Base-by-base conservation (phyloP, 2,113 vertebrate genomes). In the Paramisgurnus dabryanus region DNA sequence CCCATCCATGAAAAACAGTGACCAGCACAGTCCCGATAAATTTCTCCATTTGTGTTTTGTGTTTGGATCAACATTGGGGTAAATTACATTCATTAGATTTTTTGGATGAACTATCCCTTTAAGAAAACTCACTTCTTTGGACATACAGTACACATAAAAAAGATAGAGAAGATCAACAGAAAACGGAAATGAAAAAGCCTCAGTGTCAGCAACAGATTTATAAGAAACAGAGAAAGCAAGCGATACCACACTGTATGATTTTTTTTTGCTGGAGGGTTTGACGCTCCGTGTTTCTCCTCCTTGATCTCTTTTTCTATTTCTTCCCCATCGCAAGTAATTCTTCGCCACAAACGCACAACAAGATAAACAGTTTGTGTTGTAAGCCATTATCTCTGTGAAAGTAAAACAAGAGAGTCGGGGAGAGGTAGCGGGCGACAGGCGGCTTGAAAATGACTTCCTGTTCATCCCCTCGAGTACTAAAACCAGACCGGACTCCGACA, bases 371-470 rank as follows among this genome's bases (percentile, higher is more conserved):
- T 74, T 79, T 79, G 80, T 81, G 76, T 76, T 80, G 77, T 70
- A 82, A 85, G 67, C 80, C 83, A 82, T 85, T 82, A 85, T 85
- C 83, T 85, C 70, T 45, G 80, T 68, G 65, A 81, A 69, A 81
- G 72, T 67, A 75, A 76, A 81, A 76, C 75, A 77, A 77, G 45
- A 69, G 72, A 18, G 64, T 69, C 57, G 22, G 65, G 43, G 53
- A 68, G 65, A 76, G 58, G 57, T 43, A 60, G 22, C 40, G 41
- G 67, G 72, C 80, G 80, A 76, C 72, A 61, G 72, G 80, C 22
- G 65, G 64, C 69, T 79, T 60, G 49, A 73, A 76, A 85, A 85
- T 76, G 65, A 72, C 77, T 80, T 80, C 71, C 80, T 64, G 69
- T 71, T 80, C 22, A 49, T 75, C 67, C 71, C 80, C 57, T 63